phyloP scores from a whole-genome alignment of 92 coral and sea anemone genomes.

The Phenganax stokvisi region DNA sequence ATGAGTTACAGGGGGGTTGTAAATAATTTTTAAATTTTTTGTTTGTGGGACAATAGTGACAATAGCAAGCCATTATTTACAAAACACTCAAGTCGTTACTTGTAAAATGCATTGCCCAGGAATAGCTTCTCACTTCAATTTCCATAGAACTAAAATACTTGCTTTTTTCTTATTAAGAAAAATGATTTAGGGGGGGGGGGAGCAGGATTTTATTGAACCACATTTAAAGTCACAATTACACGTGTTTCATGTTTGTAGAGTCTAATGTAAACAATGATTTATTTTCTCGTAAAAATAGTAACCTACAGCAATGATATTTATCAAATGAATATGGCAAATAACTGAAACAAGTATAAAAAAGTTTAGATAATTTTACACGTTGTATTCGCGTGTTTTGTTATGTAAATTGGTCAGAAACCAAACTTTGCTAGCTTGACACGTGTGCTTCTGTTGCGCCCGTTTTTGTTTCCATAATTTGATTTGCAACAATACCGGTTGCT shows the following conservation, averaged over 20 bases:
- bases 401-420: background rate
- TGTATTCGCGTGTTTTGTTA: background rate
- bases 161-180: background rate
- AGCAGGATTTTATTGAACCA: too few species aligned
- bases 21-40: background rate
- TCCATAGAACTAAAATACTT: background rate
- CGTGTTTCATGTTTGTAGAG: background rate
- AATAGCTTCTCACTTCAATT: background rate
- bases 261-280: background rate
- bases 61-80: too few species aligned
- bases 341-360: background rate
- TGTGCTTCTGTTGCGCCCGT: background rate
- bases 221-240: background rate
- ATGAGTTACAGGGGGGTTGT: conserved; percentile 2
- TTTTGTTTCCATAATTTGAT: conserved; percentile 12
- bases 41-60: background rate
- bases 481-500: conserved; percentile 10
- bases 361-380: background rate
- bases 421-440: conserved; percentile 1
- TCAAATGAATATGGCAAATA: background rate
- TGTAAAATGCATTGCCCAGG: background rate
- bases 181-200: too few species aligned
- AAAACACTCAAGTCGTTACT: too few species aligned
- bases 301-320: background rate
- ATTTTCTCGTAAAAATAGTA: background rate